phyloP scores from a whole-genome alignment of 2,797 vertebrate species.

The Euphonia xanthogaster region DNA sequence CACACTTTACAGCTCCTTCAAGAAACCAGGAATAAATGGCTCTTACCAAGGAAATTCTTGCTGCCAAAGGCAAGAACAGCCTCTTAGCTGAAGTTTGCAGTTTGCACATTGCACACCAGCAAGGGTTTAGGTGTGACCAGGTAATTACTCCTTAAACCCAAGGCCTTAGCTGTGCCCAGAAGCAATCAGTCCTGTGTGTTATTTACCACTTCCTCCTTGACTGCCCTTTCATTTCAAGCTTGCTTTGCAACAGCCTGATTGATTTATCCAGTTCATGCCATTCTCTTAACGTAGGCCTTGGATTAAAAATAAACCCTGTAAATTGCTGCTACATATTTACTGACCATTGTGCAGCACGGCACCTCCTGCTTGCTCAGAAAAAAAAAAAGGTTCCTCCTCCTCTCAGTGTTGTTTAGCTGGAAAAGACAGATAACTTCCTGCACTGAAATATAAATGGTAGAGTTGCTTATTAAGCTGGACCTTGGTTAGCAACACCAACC shows the following conservation, averaged over 20 bases:
- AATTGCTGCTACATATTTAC: constrained; percentile 9
- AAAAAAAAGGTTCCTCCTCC: constrained; percentile 48
- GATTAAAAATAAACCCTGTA: constrained; percentile 64
- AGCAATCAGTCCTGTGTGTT: constrained; percentile 14
- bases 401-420: constrained; percentile 10
- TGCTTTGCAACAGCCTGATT: constrained; percentile 23
- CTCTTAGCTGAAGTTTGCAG: background rate
- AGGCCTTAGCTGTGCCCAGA: background rate
- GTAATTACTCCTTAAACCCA: constrained; percentile 33
- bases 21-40: background rate
- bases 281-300: constrained; percentile 4
- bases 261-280: constrained; percentile 26
- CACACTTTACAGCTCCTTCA: background rate
- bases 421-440: constrained; percentile 59
- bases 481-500: background rate
- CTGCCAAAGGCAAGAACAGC: background rate
- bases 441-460: constrained; percentile 1
- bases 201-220: constrained; percentile 48
- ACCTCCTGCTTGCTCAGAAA: constrained; percentile 34
- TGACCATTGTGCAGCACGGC: constrained; percentile 25
- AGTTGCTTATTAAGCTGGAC: background rate
- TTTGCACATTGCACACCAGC: background rate
- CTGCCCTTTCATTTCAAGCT: constrained; percentile 41
- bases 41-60: background rate
- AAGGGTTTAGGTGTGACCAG: background rate